Percentiles rank a stretch among this genome's conserved stretches.
Conservation (phyloP, 2,888 invertebrate species). For the Dysmachus trigonus region DNA sequence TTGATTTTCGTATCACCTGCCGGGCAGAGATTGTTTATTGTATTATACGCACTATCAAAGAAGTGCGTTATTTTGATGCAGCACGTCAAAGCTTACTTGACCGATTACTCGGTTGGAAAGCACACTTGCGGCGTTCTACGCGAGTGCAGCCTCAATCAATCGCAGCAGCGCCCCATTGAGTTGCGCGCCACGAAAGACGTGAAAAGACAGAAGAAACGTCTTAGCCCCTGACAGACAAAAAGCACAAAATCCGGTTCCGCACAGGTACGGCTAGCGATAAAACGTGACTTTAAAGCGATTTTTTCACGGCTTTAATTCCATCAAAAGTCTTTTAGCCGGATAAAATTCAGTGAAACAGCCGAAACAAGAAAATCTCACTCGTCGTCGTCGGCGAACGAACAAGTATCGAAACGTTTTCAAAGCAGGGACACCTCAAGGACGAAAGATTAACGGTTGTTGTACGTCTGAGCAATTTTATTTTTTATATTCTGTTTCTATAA, state of each 20-base stretch:
- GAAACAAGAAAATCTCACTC: conserved; percentile 9
- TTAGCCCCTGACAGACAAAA: neutral
- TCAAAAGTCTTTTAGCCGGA: neutral
- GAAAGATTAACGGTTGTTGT: conserved; percentile 46
- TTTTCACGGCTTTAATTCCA: neutral
- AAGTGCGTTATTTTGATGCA: neutral
- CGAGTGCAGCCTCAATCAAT: neutral
- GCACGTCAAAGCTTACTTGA: neutral
- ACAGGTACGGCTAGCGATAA: neutral
- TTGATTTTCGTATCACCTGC: neutral
- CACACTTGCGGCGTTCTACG: neutral
- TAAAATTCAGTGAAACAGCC: neutral
- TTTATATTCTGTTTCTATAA: neutral
- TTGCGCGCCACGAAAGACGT: neutral
- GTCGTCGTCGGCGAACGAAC: no score
- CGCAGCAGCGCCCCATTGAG: neutral
- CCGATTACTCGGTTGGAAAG: neutral
- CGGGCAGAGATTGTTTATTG: neutral
- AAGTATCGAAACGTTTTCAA: conserved; percentile 29
- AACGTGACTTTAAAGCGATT: neutral
- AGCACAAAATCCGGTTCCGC: neutral
- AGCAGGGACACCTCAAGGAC: conserved; percentile 47
- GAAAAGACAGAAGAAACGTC: neutral
- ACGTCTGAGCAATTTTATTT: neutral
- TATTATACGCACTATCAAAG: neutral